Base-by-base conservation (phyloP, 2,888 invertebrate genomes). In the Oxystoma pomonae region DNA sequence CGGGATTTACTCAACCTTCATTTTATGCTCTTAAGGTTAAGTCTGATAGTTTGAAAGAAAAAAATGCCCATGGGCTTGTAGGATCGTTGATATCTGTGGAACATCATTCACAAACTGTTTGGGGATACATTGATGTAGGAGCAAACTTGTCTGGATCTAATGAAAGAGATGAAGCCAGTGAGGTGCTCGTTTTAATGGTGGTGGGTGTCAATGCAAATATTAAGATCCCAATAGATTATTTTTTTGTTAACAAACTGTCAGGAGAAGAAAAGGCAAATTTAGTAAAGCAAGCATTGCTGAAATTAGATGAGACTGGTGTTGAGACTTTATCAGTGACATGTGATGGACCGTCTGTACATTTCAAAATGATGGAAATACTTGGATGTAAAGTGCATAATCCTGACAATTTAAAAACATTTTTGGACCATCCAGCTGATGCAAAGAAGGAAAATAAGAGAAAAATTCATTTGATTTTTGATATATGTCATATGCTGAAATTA, bases 401-500 rank as follows among this genome's bases (percentile, higher is more conserved):
- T 3, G 49, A 63, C 1, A 57, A 60, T 19, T n/a, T 63, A 19
- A 57, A 49, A 57, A 22, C 49, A 16, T 58, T 1, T 58, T 64
- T 61, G 20, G 1, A n/a, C 9, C 19, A 58, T 61, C 63, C 60
- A 7, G 35, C 35, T 35, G 35, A 35, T 35, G 3, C 35, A 35
- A 35, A 35, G 35, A 35, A 35, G 12, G 35, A 35, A 35, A 3
- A 16, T 21, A 1, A 20, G 1, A 7, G 55, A 51, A 50, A 19
- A 58, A 35, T 65, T 16, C 58, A 55, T 58, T 16, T 57, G n/a
- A 58, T 61, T 7, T 61, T 64, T 16, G 61, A 64, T 59, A 17
- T 52, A 35, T 66, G 59, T 20, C 61, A 66, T 20, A 66, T 64
- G 64, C 18, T 64, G 1, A 64, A 66, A 49, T 55, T 66, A 17